Conservation (phyloP, 2,797 vertebrate genomes). For the Taenioides sp. region DNA sequence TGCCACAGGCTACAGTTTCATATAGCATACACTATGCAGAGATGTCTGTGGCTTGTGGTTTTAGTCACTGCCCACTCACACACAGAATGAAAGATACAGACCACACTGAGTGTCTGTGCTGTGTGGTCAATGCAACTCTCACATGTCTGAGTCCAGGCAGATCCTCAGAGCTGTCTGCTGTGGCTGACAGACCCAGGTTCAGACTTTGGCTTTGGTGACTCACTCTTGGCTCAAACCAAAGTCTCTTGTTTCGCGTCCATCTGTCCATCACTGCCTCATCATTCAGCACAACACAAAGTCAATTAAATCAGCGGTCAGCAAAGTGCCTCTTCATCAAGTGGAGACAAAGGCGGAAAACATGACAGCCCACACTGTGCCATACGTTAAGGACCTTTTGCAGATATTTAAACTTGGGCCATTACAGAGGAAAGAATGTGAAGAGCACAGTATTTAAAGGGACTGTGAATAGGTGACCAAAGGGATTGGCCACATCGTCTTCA, state of each 20-base stretch:
- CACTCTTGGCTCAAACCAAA: conserved; percentile 56
- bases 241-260: conserved; percentile 49
- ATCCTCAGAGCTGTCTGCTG: conserved; percentile 49
- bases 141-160: conserved; percentile 36
- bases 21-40: not conserved
- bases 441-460: not conserved
- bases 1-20: not conserved
- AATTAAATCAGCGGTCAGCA: conserved; percentile 53
- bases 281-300: conserved; percentile 53
- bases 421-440: conserved; percentile 16
- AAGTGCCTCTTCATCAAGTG: conserved; percentile 35
- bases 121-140: conserved; percentile 17
- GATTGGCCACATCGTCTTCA: conserved; percentile 43
- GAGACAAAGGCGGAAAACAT: conserved; percentile 44
- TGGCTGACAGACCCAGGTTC: conserved; percentile 54
- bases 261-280: conserved; percentile 69
- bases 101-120: not conserved
- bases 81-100: conserved; percentile 3
- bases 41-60: conserved; percentile 6
- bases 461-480: conserved; percentile 25
- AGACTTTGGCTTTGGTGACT: conserved; percentile 44
- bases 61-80: not conserved
- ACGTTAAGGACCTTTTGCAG: conserved; percentile 19
- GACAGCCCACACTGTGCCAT: conserved; percentile 41
- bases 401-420: conserved; percentile 26